Percentiles rank a stretch among this genome's conserved stretches.
These are phyloP conservation scores for Megastigmus dorsalis DNA, from an alignment of 2,888 invertebrate genomes.

Conservation along the genomic window DNA sequence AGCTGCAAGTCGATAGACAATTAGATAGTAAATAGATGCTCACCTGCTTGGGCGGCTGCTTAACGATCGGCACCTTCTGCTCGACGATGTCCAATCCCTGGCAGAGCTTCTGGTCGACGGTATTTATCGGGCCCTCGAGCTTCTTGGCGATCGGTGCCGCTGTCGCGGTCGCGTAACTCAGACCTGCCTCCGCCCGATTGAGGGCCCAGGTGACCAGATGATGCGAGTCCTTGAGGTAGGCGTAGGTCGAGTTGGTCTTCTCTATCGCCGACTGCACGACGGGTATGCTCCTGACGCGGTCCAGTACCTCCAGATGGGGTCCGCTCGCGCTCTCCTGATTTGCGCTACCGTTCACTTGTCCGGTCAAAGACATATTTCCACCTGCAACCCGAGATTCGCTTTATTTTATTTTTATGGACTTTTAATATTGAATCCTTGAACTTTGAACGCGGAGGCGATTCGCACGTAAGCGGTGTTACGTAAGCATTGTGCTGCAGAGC, in stretches of 20 bases:
- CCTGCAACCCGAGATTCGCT: too few species aligned
- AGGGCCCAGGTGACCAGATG: conserved; percentile 77
- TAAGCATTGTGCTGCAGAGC: too few species aligned
- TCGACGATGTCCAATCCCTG: conserved; percentile 77
- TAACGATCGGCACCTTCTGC: conserved; percentile 77
- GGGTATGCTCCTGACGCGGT: conserved; percentile 70
- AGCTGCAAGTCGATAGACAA: too few species aligned
- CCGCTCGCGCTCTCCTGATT: conserved; percentile 38
- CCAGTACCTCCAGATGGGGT: conserved; percentile 69
- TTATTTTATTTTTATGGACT: too few species aligned
- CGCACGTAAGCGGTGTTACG: too few species aligned
- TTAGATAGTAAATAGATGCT: too few species aligned
- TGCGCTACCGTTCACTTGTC: conserved; percentile 46
- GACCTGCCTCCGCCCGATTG: conserved; percentile 77
- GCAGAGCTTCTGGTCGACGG: conserved; percentile 77
- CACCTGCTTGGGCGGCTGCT: conserved; percentile 77
- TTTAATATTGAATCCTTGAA: too few species aligned
- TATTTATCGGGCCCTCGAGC: conserved; percentile 76
- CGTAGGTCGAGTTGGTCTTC: conserved; percentile 70
- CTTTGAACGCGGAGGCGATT: too few species aligned
- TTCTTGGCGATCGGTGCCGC: conserved; percentile 76
- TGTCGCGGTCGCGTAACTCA: conserved; percentile 76
- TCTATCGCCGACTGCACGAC: conserved; percentile 70
- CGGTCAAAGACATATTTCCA: too few species aligned
- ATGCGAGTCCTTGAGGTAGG: conserved; percentile 75